Evolutionary conservation across 2,113 vertebrate genomes (phyloP).

Genomic region (Manacus vitellinus): DNA sequence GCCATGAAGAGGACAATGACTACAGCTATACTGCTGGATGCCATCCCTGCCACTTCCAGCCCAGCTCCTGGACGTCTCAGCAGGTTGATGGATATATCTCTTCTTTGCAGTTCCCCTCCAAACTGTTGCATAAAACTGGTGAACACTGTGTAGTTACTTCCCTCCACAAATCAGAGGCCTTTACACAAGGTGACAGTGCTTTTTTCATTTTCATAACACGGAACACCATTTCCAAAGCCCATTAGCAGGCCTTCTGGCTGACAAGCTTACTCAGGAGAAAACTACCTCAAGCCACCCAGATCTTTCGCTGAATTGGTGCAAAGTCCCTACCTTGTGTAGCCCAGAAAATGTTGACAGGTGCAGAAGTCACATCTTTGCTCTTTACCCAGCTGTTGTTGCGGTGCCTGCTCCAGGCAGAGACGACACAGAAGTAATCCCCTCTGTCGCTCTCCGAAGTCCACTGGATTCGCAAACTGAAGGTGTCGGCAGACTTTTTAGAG

Average conservation of each 20-base stretch:
- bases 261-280: neutral
- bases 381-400: conserved; percentile 79
- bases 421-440: conserved; percentile 84
- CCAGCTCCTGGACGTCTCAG: neutral
- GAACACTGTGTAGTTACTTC: neutral
- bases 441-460: conserved; percentile 85
- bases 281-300: neutral
- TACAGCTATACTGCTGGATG: neutral
- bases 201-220: neutral
- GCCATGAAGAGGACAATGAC: neutral
- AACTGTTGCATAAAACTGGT: neutral
- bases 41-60: neutral
- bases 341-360: conserved; percentile 79
- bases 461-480: conserved; percentile 87
- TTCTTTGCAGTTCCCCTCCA: neutral
- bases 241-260: neutral
- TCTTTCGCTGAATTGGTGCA: neutral
- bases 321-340: conserved; percentile 80
- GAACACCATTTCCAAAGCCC: neutral
- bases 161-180: neutral
- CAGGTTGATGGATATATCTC: neutral
- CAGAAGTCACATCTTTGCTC: conserved; percentile 77
- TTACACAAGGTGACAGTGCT: neutral
- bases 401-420: conserved; percentile 80
- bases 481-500: conserved; percentile 73